Evolutionary conservation across 1,140 invertebrate genomes (phyloP).

Genomic region (Cherax destructor): DNA sequence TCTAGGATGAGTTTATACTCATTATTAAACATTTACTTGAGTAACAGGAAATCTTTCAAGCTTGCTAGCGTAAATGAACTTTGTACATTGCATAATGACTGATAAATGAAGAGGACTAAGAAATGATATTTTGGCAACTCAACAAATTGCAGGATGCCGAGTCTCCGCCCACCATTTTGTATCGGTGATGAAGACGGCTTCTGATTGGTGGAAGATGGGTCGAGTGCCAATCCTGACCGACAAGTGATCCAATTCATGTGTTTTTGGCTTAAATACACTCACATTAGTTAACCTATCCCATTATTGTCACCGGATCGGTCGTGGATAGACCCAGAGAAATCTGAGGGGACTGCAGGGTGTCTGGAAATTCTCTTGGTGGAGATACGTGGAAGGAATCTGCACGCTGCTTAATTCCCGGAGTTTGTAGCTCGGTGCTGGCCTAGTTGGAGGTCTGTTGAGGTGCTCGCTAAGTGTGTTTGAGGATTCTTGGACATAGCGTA

Average conservation of each 20-base stretch:
- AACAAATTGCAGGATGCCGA: constrained; percentile 26
- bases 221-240: constrained; percentile 70
- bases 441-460: constrained; percentile 38
- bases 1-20: not conserved
- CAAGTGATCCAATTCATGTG: constrained; percentile 71
- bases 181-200: constrained; percentile 56
- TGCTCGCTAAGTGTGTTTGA: constrained; percentile 25
- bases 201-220: constrained; percentile 70
- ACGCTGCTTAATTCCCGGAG: constrained; percentile 13
- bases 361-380: constrained; percentile 45
- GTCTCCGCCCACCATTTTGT: constrained; percentile 68
- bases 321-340: constrained; percentile 42
- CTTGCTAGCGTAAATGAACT: not conserved
- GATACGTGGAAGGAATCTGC: constrained; percentile 20
- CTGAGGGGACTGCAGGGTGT: constrained; percentile 30
- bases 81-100: not conserved
- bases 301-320: constrained; percentile 60
- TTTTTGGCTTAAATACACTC: constrained; percentile 71
- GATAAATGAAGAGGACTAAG: not conserved
- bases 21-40: not conserved
- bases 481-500: not conserved
- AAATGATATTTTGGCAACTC: constrained; percentile 9
- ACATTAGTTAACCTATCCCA: constrained; percentile 70
- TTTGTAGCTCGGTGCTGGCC: constrained; percentile 14
- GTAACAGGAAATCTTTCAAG: not conserved